These are phyloP conservation scores for Cyrtorhinus lividipennis DNA, from an alignment of 1,140 invertebrate species.

Conservation along the genomic window DNA sequence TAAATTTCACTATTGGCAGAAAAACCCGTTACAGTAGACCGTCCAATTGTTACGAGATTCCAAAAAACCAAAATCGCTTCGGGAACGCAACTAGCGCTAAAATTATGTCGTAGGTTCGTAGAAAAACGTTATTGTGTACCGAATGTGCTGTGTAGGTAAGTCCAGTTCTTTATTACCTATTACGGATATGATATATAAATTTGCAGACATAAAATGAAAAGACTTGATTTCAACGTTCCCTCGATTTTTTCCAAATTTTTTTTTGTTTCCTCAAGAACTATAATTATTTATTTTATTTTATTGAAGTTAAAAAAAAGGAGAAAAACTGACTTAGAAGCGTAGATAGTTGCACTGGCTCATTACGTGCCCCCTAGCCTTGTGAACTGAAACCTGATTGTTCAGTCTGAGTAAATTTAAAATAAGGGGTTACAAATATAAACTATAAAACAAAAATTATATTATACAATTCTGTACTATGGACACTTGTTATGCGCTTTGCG, in stretches of 20 bases:
- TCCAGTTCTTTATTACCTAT: not conserved
- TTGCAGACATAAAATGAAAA: not conserved
- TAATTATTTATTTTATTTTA: too few species aligned
- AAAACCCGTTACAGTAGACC: not conserved
- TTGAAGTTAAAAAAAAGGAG: too few species aligned
- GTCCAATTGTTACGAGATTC: not conserved
- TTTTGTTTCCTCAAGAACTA: too few species aligned
- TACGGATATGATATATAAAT: not conserved
- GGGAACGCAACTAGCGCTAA: too few species aligned
- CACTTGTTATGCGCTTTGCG: conserved; percentile 9
- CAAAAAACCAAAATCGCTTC: not conserved
- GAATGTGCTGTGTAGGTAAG: not conserved
- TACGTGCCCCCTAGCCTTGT: not conserved
- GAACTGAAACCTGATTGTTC: not conserved
- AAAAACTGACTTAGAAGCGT: not conserved
- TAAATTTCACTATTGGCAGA: too few species aligned
- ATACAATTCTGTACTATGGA: conserved; percentile 7
- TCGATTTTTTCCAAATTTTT: too few species aligned
- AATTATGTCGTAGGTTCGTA: too few species aligned
- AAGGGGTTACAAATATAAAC: too few species aligned
- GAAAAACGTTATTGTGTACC: not conserved
- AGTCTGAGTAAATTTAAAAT: conserved; percentile 10
- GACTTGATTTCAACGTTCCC: too few species aligned
- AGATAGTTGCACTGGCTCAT: not conserved
- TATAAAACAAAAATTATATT: not conserved